A percentile compares a stretch with the other conserved stretches of the same genome.
These are phyloP conservation scores for Cetoscarus ocellatus DNA, from an alignment of 2,797 vertebrate genomes.

Conservation along the genomic window DNA sequence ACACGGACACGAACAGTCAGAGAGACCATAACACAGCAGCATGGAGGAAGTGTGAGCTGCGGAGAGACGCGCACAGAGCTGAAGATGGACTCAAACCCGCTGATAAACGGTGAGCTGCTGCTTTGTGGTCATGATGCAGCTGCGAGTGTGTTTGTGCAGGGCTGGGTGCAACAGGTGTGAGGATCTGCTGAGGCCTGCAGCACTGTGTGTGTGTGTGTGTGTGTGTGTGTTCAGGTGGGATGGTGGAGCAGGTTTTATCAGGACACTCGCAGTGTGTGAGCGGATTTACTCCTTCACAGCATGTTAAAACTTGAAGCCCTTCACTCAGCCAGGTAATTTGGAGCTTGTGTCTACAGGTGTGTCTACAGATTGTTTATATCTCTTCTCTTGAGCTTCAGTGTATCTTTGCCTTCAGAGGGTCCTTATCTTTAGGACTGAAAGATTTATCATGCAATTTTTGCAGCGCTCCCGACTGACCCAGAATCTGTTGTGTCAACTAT, in stretches of 20 bases:
- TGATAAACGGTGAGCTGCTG: slow-evolving; percentile 82
- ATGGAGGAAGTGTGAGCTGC: slow-evolving; percentile 54
- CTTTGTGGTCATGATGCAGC: not conserved
- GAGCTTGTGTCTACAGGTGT: not conserved
- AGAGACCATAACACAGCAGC: slow-evolving; percentile 5
- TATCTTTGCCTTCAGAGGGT: too few relatives aligned
- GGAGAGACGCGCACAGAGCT: not conserved
- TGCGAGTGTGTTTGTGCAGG: slow-evolving; percentile 15
- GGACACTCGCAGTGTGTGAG: not conserved
- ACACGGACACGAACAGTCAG: not conserved
- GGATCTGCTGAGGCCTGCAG: slow-evolving; percentile 29
- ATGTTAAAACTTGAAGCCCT: slow-evolving; percentile 1
- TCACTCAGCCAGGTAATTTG: not conserved
- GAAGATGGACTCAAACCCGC: slow-evolving; percentile 83
- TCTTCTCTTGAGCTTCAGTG: not conserved
- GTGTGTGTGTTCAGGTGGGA: not conserved
- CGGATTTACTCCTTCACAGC: not conserved
- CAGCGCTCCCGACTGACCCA: too few relatives aligned
- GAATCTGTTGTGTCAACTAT: too few relatives aligned
- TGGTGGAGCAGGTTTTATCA: not conserved
- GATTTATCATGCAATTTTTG: too few relatives aligned
- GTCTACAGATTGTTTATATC: not conserved
- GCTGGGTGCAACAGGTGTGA: slow-evolving; percentile 68
- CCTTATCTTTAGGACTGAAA: too few relatives aligned
- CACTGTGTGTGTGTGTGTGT: slow-evolving; percentile 3